Evolutionary conservation across 2,888 invertebrate species (phyloP).

Genomic region (Sthenelais limicola): DNA sequence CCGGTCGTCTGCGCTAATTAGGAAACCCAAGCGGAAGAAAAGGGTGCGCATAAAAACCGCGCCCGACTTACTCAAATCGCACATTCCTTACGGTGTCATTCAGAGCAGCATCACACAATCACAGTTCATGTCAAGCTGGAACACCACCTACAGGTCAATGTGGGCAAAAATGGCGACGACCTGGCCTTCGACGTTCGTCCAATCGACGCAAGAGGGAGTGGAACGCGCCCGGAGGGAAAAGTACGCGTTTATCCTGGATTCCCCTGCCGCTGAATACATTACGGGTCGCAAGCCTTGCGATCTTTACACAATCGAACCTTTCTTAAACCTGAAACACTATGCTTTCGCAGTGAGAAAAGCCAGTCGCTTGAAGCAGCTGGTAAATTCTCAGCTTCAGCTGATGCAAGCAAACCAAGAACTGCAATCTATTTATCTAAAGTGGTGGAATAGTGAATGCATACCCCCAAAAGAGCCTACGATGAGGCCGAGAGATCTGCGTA

Average conservation of each 20-base stretch:
- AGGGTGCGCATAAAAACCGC: slow-evolving; percentile 38
- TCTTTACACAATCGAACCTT: slow-evolving; percentile 53
- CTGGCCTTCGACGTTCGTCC: slow-evolving; percentile 50
- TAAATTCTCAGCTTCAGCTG: slow-evolving; percentile 46
- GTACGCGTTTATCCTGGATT: slow-evolving; percentile 52
- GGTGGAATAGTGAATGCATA: slow-evolving; percentile 52
- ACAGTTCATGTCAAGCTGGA: slow-evolving; percentile 16
- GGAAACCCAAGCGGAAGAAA: not conserved
- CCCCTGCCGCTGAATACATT: slow-evolving; percentile 52
- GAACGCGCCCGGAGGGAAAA: slow-evolving; percentile 48
- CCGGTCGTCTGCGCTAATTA: slow-evolving; percentile 49
- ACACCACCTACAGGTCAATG: slow-evolving; percentile 42
- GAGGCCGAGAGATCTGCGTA: slow-evolving; percentile 24
- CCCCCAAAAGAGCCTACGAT: slow-evolving; percentile 18
- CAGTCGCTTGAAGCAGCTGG: slow-evolving; percentile 34
- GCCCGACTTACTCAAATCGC: slow-evolving; percentile 46
- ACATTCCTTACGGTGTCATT: slow-evolving; percentile 49
- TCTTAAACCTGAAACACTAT: slow-evolving; percentile 49
- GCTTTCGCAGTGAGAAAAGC: slow-evolving; percentile 50
- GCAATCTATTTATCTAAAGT: slow-evolving; percentile 50
- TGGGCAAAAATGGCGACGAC: slow-evolving; percentile 47
- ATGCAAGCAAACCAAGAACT: slow-evolving; percentile 45
- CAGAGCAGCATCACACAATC: slow-evolving; percentile 24
- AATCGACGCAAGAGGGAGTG: slow-evolving; percentile 50
- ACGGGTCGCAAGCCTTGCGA: slow-evolving; percentile 51